A percentile compares a stretch with the other conserved stretches of the same genome.
These are phyloP conservation scores for Hyles vespertilio DNA, from an alignment of 1,140 invertebrate genomes.

Conservation along the genomic window DNA sequence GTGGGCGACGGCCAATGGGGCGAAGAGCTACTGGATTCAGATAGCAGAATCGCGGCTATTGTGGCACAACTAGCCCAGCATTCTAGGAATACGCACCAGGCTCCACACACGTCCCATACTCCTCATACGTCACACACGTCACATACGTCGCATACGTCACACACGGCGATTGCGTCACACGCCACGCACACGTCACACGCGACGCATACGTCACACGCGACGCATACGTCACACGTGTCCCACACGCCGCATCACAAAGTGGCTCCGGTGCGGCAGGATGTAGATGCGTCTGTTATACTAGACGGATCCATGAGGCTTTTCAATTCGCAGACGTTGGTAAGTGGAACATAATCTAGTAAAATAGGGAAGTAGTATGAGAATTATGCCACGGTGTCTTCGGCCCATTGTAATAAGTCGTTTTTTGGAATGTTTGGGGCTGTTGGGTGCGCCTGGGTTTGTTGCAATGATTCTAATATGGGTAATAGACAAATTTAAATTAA, in stretches of 20 bases:
- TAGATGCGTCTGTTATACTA: constrained; percentile 54
- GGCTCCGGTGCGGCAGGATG: constrained; percentile 39
- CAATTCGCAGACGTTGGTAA: constrained; percentile 52
- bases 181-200: too few species aligned
- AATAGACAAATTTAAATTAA: too few species aligned
- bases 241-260: constrained; percentile 44
- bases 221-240: too few species aligned
- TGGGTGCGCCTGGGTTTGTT: too few species aligned
- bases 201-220: too few species aligned
- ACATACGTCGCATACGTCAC: too few species aligned
- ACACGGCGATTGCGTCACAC: too few species aligned
- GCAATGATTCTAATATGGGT: too few species aligned
- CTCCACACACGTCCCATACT: too few species aligned
- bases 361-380: neutral
- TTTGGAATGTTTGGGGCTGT: too few species aligned
- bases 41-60: constrained; percentile 48
- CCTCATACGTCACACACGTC: too few species aligned
- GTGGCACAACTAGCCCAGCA: constrained; percentile 51
- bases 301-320: constrained; percentile 51
- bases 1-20: constrained; percentile 51
- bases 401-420: too few species aligned
- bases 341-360: constrained; percentile 5
- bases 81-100: constrained; percentile 23
- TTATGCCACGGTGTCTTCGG: neutral
- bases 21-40: constrained; percentile 54